Percentiles rank a stretch among this genome's conserved stretches.
These are phyloP conservation scores for Dryobota labecula DNA, from an alignment of 2,888 invertebrate species.

Conservation along the genomic window DNA sequence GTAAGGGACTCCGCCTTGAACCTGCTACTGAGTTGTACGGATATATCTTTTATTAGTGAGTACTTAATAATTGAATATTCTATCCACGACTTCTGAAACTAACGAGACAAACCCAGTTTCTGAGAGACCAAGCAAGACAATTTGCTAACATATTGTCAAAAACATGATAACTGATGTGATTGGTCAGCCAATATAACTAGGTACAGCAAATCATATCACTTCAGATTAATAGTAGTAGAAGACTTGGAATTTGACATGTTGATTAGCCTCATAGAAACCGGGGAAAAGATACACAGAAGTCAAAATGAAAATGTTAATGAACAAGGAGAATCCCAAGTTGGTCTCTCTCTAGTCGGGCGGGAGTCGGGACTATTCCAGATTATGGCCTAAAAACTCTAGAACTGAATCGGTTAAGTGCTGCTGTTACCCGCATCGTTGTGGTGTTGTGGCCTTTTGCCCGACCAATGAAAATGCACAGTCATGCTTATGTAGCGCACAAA, in stretches of 20 bases:
- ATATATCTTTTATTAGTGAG: slow-evolving; percentile 92
- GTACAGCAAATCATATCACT: neutral
- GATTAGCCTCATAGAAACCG: neutral
- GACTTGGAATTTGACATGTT: neutral
- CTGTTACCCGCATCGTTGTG: neutral
- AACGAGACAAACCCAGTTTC: neutral
- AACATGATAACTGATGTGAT: neutral
- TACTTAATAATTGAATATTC: slow-evolving; percentile 32
- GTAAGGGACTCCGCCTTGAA: slow-evolving; percentile 93
- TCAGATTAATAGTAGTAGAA: neutral
- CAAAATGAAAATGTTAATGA: neutral
- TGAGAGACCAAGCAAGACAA: neutral
- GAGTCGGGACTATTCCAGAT: neutral
- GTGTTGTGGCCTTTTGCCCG: neutral
- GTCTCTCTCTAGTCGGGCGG: neutral
- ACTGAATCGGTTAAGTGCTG: too few species aligned
- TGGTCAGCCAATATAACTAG: neutral
- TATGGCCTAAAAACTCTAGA: neutral
- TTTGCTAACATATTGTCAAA: neutral
- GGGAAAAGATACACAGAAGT: neutral
- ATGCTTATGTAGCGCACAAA: neutral
- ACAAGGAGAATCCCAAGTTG: neutral
- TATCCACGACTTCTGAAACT: neutral
- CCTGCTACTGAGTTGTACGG: slow-evolving; percentile 91
- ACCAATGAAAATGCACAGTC: neutral